Base-by-base conservation (phyloP, 2,888 invertebrate genomes). In the Mythimna loreyi region DNA sequence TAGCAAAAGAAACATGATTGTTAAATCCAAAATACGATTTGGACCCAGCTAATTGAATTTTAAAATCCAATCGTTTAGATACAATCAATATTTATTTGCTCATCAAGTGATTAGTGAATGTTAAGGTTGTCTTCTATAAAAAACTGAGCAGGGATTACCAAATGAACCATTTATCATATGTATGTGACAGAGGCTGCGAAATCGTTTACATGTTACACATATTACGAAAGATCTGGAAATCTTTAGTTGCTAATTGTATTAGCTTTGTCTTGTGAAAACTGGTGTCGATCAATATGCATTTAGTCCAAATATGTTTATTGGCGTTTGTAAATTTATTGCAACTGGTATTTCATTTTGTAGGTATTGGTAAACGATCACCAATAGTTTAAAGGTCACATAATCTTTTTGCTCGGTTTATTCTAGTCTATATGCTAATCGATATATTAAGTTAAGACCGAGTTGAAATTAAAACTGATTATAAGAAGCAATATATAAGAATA, bases 141-240 rank as follows among this genome's bases (percentile, higher is more conserved):
- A 76, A 75, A 60, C 47, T 30, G 2, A 60, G 19, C 73, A 66
- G 19, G 30, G 59, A 80, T 76, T 76, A 68, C 67, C 3, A 60
- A 76, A 68, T 6, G 9, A 5, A 55, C 49, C 25, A 60, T 75
- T 63, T 76, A 68, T 57, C 59, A 60, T 30, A 21, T 63, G 19
- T 23, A 13, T 66, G 43, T 47, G 47, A 59, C 58, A 23, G 59
- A 36, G n/a, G 28, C 36, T 76, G 68, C 56, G 75, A 75, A 76
- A 68, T 60, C 40, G 60, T 53, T 78, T 59, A 63, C 55, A 60
- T 59, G 68, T 69, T 19, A 11, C 16, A 40, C 40, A 40, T 30
- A 72, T 71, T 79, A 73, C 60, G 62, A 70, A 75, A 74, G 65
- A 66, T 73, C 57, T 69, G 45, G 61, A 75, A 65, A 66, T 75